These are phyloP conservation scores for Drosophila incognita DNA, from an alignment of 2,888 invertebrate species.

Conservation along the genomic window DNA sequence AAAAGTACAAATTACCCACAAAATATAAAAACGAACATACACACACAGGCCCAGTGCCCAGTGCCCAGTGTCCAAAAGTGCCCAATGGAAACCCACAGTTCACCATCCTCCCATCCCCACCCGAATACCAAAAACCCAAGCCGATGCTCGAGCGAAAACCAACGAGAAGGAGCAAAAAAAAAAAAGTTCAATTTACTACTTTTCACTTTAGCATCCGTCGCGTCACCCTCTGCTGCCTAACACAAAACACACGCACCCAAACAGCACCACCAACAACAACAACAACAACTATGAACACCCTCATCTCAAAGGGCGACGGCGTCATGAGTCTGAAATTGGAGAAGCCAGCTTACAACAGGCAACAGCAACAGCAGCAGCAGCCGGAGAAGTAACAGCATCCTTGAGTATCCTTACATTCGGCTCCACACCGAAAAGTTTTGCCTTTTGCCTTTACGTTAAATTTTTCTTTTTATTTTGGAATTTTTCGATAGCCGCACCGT, in stretches of 20 bases:
- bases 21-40: constrained; percentile 66
- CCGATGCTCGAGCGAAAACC: constrained; percentile 50
- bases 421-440: constrained; percentile 59
- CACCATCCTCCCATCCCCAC: background rate
- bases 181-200: constrained; percentile 83
- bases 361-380: constrained; percentile 12
- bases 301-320: constrained; percentile 55
- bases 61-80: constrained; percentile 8
- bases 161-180: constrained; percentile 45
- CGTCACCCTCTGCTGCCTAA: constrained; percentile 47
- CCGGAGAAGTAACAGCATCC: constrained; percentile 41
- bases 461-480: constrained; percentile 81
- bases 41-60: constrained; percentile 9
- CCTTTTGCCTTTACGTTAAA: constrained; percentile 79
- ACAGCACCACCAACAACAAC: constrained; percentile 17
- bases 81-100: constrained; percentile 20
- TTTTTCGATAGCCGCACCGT: constrained; percentile 75
- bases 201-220: constrained; percentile 79
- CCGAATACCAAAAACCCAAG: constrained; percentile 12
- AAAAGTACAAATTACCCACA: constrained; percentile 82
- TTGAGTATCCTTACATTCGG: constrained; percentile 45
- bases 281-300: constrained; percentile 48
- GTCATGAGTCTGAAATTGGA: constrained; percentile 71
- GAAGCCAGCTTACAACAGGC: constrained; percentile 54
- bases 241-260: constrained; percentile 61